These are phyloP conservation scores for Aegypius monachus DNA, from an alignment of 2,113 vertebrate species.

Conservation along the genomic window DNA sequence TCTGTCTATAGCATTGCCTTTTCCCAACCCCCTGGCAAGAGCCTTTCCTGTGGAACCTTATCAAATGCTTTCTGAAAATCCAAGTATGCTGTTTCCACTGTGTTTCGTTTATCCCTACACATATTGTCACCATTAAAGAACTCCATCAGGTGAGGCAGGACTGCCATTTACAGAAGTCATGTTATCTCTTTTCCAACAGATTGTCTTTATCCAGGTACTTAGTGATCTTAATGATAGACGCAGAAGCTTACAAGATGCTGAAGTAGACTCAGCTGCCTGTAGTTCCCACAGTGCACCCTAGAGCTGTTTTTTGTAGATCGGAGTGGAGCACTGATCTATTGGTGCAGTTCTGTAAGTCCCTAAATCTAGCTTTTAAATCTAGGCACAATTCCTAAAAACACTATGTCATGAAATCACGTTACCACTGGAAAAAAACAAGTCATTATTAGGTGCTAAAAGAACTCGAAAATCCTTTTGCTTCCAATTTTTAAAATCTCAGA, in stretches of 20 bases:
- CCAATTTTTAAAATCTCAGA: not conserved
- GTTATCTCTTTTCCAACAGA: not conserved
- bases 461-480: not conserved
- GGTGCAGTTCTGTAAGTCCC: not conserved
- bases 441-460: not conserved
- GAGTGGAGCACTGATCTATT: not conserved
- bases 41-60: not conserved
- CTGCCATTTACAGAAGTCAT: not conserved
- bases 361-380: not conserved
- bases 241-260: not conserved
- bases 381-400: not conserved
- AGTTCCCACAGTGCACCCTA: not conserved
- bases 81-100: not conserved
- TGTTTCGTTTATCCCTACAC: not conserved
- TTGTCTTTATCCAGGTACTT: not conserved
- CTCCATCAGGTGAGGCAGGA: not conserved
- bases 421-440: not conserved
- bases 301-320: not conserved
- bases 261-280: not conserved
- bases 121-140: not conserved
- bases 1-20: not conserved
- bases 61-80: not conserved
- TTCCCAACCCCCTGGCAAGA: not conserved
- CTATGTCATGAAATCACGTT: not conserved
- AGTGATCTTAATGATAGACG: not conserved